Evolutionary conservation across 2,797 vertebrate genomes (phyloP).

Genomic region (Coendou prehensilis): DNA sequence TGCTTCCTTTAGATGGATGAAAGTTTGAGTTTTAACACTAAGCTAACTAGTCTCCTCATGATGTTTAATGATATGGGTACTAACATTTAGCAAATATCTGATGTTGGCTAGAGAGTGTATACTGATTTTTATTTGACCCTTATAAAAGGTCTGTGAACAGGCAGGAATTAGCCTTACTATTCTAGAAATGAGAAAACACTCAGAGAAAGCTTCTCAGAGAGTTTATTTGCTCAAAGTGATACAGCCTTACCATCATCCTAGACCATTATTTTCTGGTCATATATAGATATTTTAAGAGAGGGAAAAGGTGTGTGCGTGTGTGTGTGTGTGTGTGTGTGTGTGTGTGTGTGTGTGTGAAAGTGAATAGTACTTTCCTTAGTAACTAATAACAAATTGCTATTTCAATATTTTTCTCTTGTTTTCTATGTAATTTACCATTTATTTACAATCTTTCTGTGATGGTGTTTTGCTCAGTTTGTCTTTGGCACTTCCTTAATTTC

Average conservation of each 20-base stretch:
- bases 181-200: slow-evolving; percentile 58
- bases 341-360: slow-evolving; percentile 36
- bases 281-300: slow-evolving; percentile 40
- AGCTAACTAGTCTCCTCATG: slow-evolving; percentile 35
- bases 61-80: slow-evolving; percentile 57
- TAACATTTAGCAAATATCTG: slow-evolving; percentile 55
- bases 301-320: background rate
- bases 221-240: slow-evolving; percentile 28
- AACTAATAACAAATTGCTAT: slow-evolving; percentile 51
- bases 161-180: slow-evolving; percentile 49
- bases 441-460: slow-evolving; percentile 84
- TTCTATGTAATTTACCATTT: slow-evolving; percentile 86
- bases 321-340: background rate
- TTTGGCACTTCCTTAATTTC: slow-evolving; percentile 86
- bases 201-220: slow-evolving; percentile 38
- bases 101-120: slow-evolving; percentile 15
- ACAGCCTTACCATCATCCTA: slow-evolving; percentile 14
- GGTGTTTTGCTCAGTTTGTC: slow-evolving; percentile 85
- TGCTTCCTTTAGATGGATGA: slow-evolving; percentile 51
- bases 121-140: slow-evolving; percentile 56
- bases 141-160: slow-evolving; percentile 19
- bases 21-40: slow-evolving; percentile 41
- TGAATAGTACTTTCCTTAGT: slow-evolving; percentile 39
- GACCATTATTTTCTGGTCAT: slow-evolving; percentile 37
- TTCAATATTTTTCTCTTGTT: slow-evolving; percentile 84